phyloP scores from a whole-genome alignment of 2,888 invertebrate genomes.

The Chromoteleia sp. region DNA sequence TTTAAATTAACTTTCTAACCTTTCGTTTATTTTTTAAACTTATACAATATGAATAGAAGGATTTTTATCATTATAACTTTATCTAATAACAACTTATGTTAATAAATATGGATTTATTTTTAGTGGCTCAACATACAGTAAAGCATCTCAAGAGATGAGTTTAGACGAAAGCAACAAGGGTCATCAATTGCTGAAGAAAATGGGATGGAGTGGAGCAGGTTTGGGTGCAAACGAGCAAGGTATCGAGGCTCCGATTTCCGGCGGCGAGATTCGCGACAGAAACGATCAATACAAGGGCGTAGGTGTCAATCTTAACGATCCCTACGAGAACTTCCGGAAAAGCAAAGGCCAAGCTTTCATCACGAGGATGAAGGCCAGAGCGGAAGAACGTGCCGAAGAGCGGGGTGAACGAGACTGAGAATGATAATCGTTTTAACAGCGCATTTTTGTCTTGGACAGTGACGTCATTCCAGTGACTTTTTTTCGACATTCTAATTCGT shows the following conservation, averaged over 20 bases:
- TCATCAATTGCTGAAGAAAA: conserved; percentile 97
- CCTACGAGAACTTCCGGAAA: conserved; percentile 98
- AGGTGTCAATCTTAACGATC: conserved; percentile 96
- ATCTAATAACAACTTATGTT: no score
- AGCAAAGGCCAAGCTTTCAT: conserved; percentile 98
- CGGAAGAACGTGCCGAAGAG: conserved; percentile 89
- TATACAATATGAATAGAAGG: no score
- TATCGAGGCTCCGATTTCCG: conserved; percentile 96
- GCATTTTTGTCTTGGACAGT: background rate
- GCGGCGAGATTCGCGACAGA: conserved; percentile 95
- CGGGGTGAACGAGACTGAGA: conserved; percentile 83
- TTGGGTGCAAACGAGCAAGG: conserved; percentile 98
- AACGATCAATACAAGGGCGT: conserved; percentile 98
- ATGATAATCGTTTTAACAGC: background rate
- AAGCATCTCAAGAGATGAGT: conserved; percentile 86
- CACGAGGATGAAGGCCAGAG: conserved; percentile 96
- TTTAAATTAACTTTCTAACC: no score
- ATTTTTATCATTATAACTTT: no score
- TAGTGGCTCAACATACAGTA: conserved; percentile 83
- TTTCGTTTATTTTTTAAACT: no score
- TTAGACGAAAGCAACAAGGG: conserved; percentile 97
- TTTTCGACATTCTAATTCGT: conserved; percentile 5
- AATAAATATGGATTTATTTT: no score
- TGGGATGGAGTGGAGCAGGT: conserved; percentile 99
- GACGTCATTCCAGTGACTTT: conserved; percentile 42